Percentiles rank a stretch among this genome's conserved stretches.
Conservation (phyloP, 2,888 invertebrate species). For the Hololepta plana region DNA sequence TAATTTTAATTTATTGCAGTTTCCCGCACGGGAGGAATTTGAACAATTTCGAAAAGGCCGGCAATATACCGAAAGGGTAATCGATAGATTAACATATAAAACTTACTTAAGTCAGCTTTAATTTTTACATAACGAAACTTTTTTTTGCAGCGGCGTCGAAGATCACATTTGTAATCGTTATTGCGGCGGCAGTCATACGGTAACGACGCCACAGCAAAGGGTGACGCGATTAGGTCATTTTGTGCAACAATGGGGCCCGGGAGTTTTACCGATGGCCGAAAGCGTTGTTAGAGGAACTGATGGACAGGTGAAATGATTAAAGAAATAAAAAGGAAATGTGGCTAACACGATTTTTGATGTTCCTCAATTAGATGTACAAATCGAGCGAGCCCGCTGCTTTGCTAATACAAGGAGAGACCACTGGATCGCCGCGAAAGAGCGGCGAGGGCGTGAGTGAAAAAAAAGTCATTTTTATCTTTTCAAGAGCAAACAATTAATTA, state of each 20-base stretch:
- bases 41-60: constrained; percentile 26
- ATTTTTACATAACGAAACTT: neutral
- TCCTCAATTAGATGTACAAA: too few species aligned
- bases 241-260: constrained; percentile 46
- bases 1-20: constrained; percentile 12
- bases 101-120: neutral
- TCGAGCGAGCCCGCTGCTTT: too few species aligned
- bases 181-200: constrained; percentile 62
- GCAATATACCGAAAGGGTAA: constrained; percentile 20
- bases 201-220: constrained; percentile 50
- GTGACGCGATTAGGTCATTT: constrained; percentile 47
- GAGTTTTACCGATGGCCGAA: constrained; percentile 33
- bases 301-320: too few species aligned
- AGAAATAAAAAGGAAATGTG: constrained; percentile 1
- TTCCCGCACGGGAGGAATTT: constrained; percentile 27
- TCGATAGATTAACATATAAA: constrained; percentile 1
- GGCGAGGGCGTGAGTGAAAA: too few species aligned
- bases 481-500: too few species aligned
- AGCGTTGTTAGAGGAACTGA: constrained; percentile 19
- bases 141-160: constrained; percentile 14
- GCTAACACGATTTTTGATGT: too few species aligned
- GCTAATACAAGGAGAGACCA: too few species aligned
- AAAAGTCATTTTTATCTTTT: too few species aligned
- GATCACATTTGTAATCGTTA: constrained; percentile 49
- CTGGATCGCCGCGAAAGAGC: too few species aligned